Evolutionary conservation across 1,140 invertebrate species (phyloP).

Genomic region (Mizuhopecten yessoensis): DNA sequence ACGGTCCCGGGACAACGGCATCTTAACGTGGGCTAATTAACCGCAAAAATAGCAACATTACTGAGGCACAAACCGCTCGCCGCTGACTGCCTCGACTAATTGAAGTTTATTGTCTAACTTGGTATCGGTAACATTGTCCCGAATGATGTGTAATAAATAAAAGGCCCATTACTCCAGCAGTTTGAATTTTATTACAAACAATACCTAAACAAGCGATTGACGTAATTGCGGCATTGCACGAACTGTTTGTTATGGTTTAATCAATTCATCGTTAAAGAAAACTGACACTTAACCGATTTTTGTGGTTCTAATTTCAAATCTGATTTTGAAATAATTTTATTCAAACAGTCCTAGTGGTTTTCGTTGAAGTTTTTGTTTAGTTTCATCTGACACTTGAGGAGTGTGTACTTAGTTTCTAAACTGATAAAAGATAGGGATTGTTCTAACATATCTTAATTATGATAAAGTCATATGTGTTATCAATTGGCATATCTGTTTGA

Average conservation of each 20-base stretch:
- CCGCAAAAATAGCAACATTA: not conserved
- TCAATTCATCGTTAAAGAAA: not conserved
- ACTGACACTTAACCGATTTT: not conserved
- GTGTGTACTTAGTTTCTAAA: too few species aligned
- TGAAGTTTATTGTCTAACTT: slow-evolving; percentile 20
- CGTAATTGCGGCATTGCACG: not conserved
- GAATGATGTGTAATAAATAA: slow-evolving; percentile 29
- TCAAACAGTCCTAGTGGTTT: not conserved
- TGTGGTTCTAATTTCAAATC: slow-evolving; percentile 22
- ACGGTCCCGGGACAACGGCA: not conserved
- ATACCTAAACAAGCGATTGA: not conserved
- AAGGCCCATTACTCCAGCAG: not conserved
- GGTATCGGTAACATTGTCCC: not conserved
- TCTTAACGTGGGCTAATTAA: not conserved
- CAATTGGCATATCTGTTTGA: too few species aligned
- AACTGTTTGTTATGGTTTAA: not conserved
- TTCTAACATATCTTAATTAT: too few species aligned
- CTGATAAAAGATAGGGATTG: too few species aligned
- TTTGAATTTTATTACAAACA: slow-evolving; percentile 40
- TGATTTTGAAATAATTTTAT: not conserved
- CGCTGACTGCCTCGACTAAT: not conserved
- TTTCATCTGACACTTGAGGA: not conserved
- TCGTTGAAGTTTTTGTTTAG: not conserved
- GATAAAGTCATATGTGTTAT: too few species aligned
- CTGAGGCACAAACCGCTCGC: not conserved